These are phyloP conservation scores for Montipora foliosa DNA, from an alignment of 64 coral and sea anemone genomes.

Conservation along the genomic window DNA sequence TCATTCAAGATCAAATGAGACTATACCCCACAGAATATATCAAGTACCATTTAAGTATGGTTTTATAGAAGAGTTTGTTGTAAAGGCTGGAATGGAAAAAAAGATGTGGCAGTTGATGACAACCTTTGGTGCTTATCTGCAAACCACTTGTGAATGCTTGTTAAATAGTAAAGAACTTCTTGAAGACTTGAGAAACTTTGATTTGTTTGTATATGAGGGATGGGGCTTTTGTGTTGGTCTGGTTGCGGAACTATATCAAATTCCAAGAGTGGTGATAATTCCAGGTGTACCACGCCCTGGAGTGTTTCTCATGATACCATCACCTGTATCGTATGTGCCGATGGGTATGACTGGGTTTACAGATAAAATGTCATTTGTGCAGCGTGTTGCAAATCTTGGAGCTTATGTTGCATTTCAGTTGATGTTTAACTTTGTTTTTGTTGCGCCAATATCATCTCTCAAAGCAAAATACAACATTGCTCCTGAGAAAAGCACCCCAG, in stretches of 20 bases:
- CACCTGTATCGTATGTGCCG: slow-evolving; percentile 55
- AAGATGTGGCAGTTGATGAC: no score
- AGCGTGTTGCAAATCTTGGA: slow-evolving; percentile 44
- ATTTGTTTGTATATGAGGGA: slow-evolving; percentile 50
- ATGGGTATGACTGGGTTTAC: background rate
- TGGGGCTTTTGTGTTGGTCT: slow-evolving; percentile 22
- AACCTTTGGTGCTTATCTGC: no score
- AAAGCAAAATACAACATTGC: slow-evolving; percentile 68
- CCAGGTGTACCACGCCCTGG: background rate
- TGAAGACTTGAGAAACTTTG: slow-evolving; percentile 33
- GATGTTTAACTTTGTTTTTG: background rate
- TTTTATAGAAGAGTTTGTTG: no score
- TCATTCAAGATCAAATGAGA: no score
- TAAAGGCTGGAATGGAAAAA: no score
- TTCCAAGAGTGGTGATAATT: slow-evolving; percentile 34
- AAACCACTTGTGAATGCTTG: slow-evolving; percentile 13
- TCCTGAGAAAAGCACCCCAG: slow-evolving; percentile 46
- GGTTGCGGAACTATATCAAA: slow-evolving; percentile 13
- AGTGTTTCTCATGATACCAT: background rate
- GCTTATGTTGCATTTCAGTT: background rate
- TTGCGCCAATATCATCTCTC: background rate
- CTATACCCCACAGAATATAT: no score
- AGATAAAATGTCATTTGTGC: slow-evolving; percentile 69
- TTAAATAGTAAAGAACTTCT: slow-evolving; percentile 36
- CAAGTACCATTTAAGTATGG: no score